Evolutionary conservation across 2,113 vertebrate species (phyloP).

Genomic region (Lagopus muta): DNA sequence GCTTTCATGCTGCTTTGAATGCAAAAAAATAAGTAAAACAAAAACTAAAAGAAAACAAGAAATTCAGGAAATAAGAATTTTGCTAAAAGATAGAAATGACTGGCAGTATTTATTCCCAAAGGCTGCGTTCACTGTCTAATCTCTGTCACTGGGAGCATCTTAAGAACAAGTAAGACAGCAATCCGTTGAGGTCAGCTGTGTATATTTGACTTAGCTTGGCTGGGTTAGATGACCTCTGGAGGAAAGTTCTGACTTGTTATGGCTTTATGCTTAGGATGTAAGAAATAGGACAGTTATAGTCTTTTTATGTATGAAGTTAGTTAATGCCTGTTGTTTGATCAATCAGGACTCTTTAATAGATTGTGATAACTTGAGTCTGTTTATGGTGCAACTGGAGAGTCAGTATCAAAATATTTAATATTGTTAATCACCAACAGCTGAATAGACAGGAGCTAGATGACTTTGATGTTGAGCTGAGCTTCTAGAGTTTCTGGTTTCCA

Average conservation of each 20-base stretch:
- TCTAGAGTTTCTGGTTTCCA: conserved; percentile 48
- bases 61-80: neutral
- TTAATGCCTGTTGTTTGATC: neutral
- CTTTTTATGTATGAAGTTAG: neutral
- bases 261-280: neutral
- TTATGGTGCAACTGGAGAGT: conserved; percentile 1
- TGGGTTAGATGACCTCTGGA: neutral
- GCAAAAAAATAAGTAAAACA: neutral
- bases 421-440: conserved; percentile 52
- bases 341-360: neutral
- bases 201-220: rapidly evolving
- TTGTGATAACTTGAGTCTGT: neutral
- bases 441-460: conserved; percentile 9
- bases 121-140: neutral
- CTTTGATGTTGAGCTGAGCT: conserved; percentile 1
- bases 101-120: too few species aligned
- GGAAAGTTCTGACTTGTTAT: neutral
- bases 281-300: neutral
- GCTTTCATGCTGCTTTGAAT: neutral
- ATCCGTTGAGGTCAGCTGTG: neutral
- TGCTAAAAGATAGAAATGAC: too few species aligned
- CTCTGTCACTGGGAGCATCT: neutral
- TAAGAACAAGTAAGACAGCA: neutral
- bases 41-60: neutral
- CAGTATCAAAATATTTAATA: neutral